Conservation (phyloP, 2,113 vertebrate species). For the Siphamia tubifer region DNA sequence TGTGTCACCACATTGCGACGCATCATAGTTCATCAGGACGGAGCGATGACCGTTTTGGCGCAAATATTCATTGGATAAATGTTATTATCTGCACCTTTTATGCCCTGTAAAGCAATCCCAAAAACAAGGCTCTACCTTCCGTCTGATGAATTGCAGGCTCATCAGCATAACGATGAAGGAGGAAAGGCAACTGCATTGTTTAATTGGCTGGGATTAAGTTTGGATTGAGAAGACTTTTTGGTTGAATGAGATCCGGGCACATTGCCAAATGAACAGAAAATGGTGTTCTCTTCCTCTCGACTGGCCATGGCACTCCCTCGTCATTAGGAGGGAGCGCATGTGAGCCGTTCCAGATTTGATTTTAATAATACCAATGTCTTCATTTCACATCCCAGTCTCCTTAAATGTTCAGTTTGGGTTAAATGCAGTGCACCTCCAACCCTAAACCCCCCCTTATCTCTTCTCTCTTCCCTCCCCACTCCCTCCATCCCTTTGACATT, state of each 20-base stretch:
- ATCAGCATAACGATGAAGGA: slow-evolving; percentile 76
- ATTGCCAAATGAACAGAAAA: slow-evolving; percentile 95
- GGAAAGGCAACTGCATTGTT: slow-evolving; percentile 78
- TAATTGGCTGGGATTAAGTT: slow-evolving; percentile 88
- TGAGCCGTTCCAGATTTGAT: slow-evolving; percentile 90
- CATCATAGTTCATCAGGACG: slow-evolving; percentile 37
- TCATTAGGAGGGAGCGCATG: slow-evolving; percentile 90
- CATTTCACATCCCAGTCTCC: slow-evolving; percentile 87
- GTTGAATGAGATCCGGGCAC: slow-evolving; percentile 95
- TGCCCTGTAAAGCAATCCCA: slow-evolving; percentile 9
- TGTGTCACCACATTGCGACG: slow-evolving; percentile 44
- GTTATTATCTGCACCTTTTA: background rate
- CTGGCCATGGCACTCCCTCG: slow-evolving; percentile 85
- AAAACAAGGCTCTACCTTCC: slow-evolving; percentile 36
- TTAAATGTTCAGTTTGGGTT: slow-evolving; percentile 83
- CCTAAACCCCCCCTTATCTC: slow-evolving; percentile 7
- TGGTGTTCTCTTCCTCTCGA: slow-evolving; percentile 89
- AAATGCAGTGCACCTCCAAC: slow-evolving; percentile 75
- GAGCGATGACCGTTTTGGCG: slow-evolving; percentile 15
- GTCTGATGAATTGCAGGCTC: slow-evolving; percentile 56
- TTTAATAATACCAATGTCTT: slow-evolving; percentile 94
- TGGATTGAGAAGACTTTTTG: slow-evolving; percentile 90
- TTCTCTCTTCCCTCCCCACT: no score
- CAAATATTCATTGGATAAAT: slow-evolving; percentile 26
- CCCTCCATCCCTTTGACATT: no score